These are phyloP conservation scores for Dendrolimus punctatus DNA, from an alignment of 1,140 invertebrate species.

Conservation along the genomic window DNA sequence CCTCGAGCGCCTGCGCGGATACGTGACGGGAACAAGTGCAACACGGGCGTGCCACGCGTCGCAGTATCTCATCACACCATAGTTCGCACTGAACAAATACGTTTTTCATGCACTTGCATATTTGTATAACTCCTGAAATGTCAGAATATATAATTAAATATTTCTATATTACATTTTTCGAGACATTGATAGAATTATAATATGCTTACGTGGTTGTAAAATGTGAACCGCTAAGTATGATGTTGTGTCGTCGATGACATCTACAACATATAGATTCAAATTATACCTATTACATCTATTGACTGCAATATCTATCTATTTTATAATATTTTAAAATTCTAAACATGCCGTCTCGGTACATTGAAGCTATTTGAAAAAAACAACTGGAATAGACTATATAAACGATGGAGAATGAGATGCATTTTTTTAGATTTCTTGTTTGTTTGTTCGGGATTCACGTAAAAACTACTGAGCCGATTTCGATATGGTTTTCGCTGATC, in stretches of 20 bases:
- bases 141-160: background rate
- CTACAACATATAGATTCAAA: constrained; percentile 23
- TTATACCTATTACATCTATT: background rate
- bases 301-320: background rate
- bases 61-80: constrained; percentile 52
- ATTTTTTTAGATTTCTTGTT: too few species aligned
- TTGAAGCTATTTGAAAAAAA: too few species aligned
- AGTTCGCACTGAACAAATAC: constrained; percentile 58
- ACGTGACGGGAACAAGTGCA: constrained; percentile 48
- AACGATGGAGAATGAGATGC: too few species aligned
- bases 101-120: constrained; percentile 64
- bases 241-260: constrained; percentile 48
- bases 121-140: constrained; percentile 38
- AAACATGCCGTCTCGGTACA: too few species aligned
- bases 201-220: constrained; percentile 41
- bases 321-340: too few species aligned
- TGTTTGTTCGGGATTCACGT: too few species aligned
- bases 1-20: constrained; percentile 33
- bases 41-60: constrained; percentile 38
- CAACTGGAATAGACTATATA: too few species aligned
- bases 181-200: constrained; percentile 1
- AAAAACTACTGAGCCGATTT: too few species aligned
- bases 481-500: too few species aligned
- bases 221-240: constrained; percentile 46
- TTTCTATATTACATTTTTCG: background rate